Conservation (phyloP, 2,888 invertebrate genomes). For the Troglohyphantes excavatus region DNA sequence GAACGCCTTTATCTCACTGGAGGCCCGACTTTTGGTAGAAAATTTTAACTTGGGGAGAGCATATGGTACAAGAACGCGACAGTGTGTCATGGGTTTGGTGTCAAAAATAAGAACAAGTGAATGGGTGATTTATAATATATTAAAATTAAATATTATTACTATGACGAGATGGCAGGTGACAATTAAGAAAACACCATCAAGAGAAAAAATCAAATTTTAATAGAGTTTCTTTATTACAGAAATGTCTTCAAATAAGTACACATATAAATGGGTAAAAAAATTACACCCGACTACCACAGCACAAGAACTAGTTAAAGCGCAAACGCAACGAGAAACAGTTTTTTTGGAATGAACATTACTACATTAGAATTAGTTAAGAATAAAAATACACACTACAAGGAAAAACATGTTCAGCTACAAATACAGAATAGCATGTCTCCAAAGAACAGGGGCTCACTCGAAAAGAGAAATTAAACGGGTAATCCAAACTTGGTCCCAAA, state of each 20-base stretch:
- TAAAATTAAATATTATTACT: too few species aligned
- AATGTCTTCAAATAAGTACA: slow-evolving; percentile 59
- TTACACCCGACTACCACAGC: slow-evolving; percentile 72
- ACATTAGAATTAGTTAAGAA: slow-evolving; percentile 58
- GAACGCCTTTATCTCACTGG: too few species aligned
- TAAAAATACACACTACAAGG: slow-evolving; percentile 50
- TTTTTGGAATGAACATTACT: slow-evolving; percentile 74
- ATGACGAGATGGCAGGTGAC: too few species aligned
- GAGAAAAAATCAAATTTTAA: slow-evolving; percentile 21
- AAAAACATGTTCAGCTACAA: slow-evolving; percentile 70
- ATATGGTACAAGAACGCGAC: too few species aligned
- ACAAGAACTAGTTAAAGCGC: slow-evolving; percentile 45
- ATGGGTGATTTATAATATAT: too few species aligned
- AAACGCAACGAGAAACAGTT: slow-evolving; percentile 25
- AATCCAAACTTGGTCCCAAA: slow-evolving; percentile 59
- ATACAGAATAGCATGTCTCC: slow-evolving; percentile 76
- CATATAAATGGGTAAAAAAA: slow-evolving; percentile 59
- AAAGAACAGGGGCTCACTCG: slow-evolving; percentile 74
- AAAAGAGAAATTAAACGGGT: not conserved
- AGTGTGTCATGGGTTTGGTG: too few species aligned
- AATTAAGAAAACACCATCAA: not conserved
- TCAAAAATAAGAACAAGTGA: too few species aligned
- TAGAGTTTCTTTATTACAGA: slow-evolving; percentile 69
- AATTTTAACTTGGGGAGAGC: too few species aligned
- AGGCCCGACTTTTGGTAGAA: too few species aligned